A percentile compares a stretch with the other conserved stretches of the same genome.
Conservation (phyloP, 2,888 invertebrate genomes). For the Apodemia hepburni region DNA sequence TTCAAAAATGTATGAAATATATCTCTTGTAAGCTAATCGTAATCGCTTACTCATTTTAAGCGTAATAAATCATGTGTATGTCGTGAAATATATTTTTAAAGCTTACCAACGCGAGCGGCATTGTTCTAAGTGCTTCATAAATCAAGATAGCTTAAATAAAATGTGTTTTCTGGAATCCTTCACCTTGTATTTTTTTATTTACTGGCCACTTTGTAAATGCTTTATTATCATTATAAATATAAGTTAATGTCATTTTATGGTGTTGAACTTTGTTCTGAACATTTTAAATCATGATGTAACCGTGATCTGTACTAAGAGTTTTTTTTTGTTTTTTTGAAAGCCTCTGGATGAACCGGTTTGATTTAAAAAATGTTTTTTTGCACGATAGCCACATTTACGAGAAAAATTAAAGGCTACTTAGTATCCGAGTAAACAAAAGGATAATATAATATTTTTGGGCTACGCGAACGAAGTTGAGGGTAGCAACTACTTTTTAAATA, state of each 20-base stretch:
- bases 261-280: too few species aligned
- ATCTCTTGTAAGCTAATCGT: slow-evolving; percentile 15
- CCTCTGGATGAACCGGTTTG: too few species aligned
- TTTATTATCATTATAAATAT: background rate
- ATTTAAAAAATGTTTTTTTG: too few species aligned
- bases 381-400: too few species aligned
- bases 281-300: too few species aligned
- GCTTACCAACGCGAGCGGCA: slow-evolving; percentile 47
- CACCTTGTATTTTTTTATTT: slow-evolving; percentile 1
- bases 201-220: background rate
- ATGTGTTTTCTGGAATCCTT: slow-evolving; percentile 18
- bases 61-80: slow-evolving; percentile 24
- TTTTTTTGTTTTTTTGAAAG: too few species aligned
- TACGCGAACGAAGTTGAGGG: too few species aligned
- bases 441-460: too few species aligned
- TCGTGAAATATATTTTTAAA: slow-evolving; percentile 41
- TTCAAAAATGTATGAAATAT: slow-evolving; percentile 8
- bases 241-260: background rate
- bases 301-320: too few species aligned
- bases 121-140: slow-evolving; percentile 56
- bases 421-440: too few species aligned
- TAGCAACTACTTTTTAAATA: too few species aligned
- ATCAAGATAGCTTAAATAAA: slow-evolving; percentile 46
- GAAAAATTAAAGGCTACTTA: too few species aligned
- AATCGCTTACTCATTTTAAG: slow-evolving; percentile 20